phyloP scores from a whole-genome alignment of 1,140 invertebrate genomes.

The Coptotermes formosanus region DNA sequence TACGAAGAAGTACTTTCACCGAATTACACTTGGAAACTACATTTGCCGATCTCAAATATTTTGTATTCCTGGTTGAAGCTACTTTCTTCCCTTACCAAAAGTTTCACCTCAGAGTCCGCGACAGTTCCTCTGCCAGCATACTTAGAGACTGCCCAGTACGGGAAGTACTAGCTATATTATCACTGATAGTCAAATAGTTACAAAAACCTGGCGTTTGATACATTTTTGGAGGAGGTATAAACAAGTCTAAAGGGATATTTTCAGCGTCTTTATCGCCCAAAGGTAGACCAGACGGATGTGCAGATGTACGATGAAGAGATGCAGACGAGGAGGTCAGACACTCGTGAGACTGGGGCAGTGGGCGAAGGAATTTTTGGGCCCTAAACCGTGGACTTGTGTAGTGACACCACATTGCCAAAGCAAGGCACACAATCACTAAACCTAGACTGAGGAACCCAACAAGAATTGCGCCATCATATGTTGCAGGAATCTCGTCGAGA shows the following conservation, averaged over 20 bases:
- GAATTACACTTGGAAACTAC: too few species aligned
- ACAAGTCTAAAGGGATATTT: not conserved
- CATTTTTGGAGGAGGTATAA: conserved; percentile 18
- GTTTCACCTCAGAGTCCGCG: not conserved
- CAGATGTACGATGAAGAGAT: not conserved
- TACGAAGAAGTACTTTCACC: too few species aligned
- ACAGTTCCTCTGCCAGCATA: not conserved
- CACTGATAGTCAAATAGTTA: conserved; percentile 22
- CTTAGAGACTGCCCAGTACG: not conserved
- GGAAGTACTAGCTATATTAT: not conserved
- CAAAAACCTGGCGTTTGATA: conserved; percentile 25
- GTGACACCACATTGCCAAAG: conserved; percentile 32
- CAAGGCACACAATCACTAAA: conserved; percentile 34
- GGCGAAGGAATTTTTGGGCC: not conserved
- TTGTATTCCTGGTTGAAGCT: too few species aligned
- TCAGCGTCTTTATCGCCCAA: not conserved
- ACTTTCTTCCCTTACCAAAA: too few species aligned
- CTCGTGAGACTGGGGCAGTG: not conserved
- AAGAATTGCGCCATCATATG: conserved; percentile 34
- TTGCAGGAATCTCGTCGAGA: conserved; percentile 33
- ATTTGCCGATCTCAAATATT: too few species aligned
- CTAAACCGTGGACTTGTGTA: conserved; percentile 4
- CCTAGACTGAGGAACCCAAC: conserved; percentile 35
- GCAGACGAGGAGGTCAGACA: not conserved
- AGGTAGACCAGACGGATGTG: not conserved